Percentiles rank a stretch among this genome's conserved stretches.
phyloP scores from a whole-genome alignment of 2,888 invertebrate species.

The Steinernema scapterisci region DNA sequence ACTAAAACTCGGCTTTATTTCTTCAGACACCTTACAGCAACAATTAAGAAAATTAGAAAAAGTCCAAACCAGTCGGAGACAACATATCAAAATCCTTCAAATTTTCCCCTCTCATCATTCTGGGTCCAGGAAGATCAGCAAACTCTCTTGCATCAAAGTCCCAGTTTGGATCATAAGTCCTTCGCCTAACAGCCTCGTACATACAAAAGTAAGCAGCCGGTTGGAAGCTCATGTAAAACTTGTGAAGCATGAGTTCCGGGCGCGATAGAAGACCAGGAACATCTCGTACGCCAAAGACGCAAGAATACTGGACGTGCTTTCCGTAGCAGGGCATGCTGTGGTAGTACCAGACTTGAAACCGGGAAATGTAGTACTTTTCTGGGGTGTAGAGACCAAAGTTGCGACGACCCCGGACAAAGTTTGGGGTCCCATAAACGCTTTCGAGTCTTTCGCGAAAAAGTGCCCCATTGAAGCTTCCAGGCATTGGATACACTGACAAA shows the following conservation, averaged over 20 bases:
- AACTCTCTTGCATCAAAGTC: not conserved
- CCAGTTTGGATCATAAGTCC: not conserved
- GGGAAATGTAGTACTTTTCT: slow-evolving; percentile 43
- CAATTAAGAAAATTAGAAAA: no score
- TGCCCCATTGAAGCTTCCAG: slow-evolving; percentile 24
- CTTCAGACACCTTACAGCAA: no score
- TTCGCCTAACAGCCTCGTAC: not conserved
- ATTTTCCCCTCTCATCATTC: not conserved
- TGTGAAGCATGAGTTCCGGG: slow-evolving; percentile 45
- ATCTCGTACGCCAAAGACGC: slow-evolving; percentile 46
- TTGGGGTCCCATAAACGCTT: not conserved
- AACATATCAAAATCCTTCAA: not conserved
- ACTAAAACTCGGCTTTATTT: no score
- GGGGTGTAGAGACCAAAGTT: slow-evolving; percentile 9
- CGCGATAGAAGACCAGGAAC: slow-evolving; percentile 35
- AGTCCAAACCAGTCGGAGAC: not conserved
- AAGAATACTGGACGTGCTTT: slow-evolving; percentile 38
- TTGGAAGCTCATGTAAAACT: slow-evolving; percentile 46
- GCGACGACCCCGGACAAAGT: not conserved
- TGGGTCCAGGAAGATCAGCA: not conserved
- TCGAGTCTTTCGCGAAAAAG: not conserved
- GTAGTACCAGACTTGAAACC: slow-evolving; percentile 46
- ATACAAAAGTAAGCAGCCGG: slow-evolving; percentile 47
- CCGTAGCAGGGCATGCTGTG: slow-evolving; percentile 10
- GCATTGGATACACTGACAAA: not conserved